phyloP scores from a whole-genome alignment of 2,888 invertebrate genomes.

The Aporophyla lueneburgensis region DNA sequence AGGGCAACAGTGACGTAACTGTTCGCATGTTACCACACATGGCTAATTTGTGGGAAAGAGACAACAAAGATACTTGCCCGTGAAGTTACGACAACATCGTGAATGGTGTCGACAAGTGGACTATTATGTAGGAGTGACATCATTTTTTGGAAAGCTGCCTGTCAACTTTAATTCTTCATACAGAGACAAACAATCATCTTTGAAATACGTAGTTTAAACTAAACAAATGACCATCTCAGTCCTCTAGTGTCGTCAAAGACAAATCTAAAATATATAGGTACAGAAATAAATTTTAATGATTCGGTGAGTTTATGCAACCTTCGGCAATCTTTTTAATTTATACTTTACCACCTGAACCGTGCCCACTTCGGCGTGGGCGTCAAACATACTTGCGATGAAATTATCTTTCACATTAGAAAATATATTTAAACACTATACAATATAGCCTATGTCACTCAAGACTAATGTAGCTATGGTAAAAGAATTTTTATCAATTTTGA shows the following conservation, averaged over 20 bases:
- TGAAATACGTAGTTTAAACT: neutral
- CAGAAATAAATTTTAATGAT: too few species aligned
- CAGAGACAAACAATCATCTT: neutral
- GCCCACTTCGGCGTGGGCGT: too few species aligned
- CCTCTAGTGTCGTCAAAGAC: too few species aligned
- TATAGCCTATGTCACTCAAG: too few species aligned
- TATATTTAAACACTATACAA: too few species aligned
- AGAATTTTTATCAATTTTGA: too few species aligned
- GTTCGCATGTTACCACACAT: conserved; percentile 10
- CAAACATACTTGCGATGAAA: too few species aligned
- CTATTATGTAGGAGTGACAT: neutral
- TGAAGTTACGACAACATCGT: conserved; percentile 5
- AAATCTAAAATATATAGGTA: too few species aligned
- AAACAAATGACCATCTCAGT: neutral
- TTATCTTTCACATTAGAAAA: too few species aligned
- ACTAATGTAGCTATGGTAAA: too few species aligned
- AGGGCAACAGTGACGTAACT: conserved; percentile 26
- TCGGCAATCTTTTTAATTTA: neutral
- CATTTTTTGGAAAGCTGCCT: conserved; percentile 24
- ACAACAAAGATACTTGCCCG: neutral
- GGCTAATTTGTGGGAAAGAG: conserved; percentile 17
- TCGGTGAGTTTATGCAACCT: neutral
- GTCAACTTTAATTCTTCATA: neutral
- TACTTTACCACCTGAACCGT: too few species aligned
- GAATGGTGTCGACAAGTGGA: neutral